Conservation (phyloP, 2,888 invertebrate species). For the Drosophila macrospina region DNA sequence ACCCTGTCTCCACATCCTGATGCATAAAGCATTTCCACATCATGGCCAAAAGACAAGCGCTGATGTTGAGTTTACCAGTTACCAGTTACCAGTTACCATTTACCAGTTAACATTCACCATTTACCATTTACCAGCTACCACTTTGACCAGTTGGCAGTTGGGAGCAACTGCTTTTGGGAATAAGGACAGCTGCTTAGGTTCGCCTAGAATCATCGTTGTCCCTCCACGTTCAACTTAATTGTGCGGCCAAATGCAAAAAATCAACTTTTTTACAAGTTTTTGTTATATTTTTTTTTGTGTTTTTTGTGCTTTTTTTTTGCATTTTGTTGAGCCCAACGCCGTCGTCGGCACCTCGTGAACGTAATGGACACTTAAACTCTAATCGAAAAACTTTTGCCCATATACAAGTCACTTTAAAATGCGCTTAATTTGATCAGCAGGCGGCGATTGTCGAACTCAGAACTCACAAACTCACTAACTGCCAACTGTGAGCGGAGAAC, state of each 20-base stretch:
- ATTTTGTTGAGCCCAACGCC: slow-evolving; percentile 22
- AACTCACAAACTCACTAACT: slow-evolving; percentile 13
- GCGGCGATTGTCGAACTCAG: slow-evolving; percentile 70
- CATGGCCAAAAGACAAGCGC: slow-evolving; percentile 49
- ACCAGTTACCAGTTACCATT: slow-evolving; percentile 9
- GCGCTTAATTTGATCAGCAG: slow-evolving; percentile 79
- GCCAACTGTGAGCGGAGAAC: slow-evolving; percentile 5
- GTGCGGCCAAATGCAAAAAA: slow-evolving; percentile 79
- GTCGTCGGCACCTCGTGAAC: slow-evolving; percentile 74
- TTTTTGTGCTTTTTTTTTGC: too few relatives aligned
- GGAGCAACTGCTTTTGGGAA: slow-evolving; percentile 54
- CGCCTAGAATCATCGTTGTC: slow-evolving; percentile 38
- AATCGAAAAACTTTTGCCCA: slow-evolving; percentile 79
- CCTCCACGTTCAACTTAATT: slow-evolving; percentile 71
- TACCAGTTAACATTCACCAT: slow-evolving; percentile 16
- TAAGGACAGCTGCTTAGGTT: slow-evolving; percentile 62
- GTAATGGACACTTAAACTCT: slow-evolving; percentile 79
- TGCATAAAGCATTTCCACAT: slow-evolving; percentile 56
- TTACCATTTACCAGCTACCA: slow-evolving; percentile 3
- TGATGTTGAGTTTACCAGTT: slow-evolving; percentile 28
- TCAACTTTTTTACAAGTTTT: slow-evolving; percentile 73
- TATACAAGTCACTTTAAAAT: slow-evolving; percentile 80
- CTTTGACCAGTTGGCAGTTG: slow-evolving; percentile 18
- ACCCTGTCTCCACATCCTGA: slow-evolving; percentile 45
- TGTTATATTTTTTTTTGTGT: too few relatives aligned